phyloP scores from a whole-genome alignment of 2,113 vertebrate genomes.

The Thomomys bottae region DNA sequence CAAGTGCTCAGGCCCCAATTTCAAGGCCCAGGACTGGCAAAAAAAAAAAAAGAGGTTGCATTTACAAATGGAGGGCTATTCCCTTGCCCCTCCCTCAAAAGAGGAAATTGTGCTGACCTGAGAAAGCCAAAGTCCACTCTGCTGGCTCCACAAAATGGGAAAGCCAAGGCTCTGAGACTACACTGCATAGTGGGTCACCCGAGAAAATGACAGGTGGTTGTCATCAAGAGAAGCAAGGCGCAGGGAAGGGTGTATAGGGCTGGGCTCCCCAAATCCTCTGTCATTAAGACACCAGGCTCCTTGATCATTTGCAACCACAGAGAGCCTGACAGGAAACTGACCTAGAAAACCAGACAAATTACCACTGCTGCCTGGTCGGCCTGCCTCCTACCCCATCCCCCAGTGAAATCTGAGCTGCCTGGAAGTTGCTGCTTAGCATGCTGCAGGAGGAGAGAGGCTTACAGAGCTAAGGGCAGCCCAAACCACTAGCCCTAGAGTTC shows the following conservation, averaged over 20 bases:
- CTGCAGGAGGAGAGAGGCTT: neutral
- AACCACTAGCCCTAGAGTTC: neutral
- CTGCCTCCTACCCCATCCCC: neutral
- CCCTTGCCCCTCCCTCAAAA: neutral
- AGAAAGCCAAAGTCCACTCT: neutral
- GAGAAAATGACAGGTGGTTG: neutral
- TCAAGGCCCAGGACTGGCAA: too few species aligned
- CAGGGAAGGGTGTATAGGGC: neutral
- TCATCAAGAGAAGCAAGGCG: neutral
- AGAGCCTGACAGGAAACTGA: constrained; percentile 58
- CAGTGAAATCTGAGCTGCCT: constrained; percentile 26
- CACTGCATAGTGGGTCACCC: neutral
- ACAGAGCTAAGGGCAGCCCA: neutral
- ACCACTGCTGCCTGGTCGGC: neutral
- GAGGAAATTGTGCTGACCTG: neutral
- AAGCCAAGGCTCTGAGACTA: neutral
- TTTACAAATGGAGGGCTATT: neutral
- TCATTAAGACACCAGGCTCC: constrained; percentile 35
- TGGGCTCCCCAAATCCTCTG: neutral
- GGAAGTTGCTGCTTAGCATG: constrained; percentile 1
- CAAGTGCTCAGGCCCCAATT: too few species aligned
- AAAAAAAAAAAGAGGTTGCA: too few species aligned
- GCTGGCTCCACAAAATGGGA: neutral
- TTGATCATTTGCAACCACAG: constrained; percentile 55
- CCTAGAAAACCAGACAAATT: constrained; percentile 65